Evolutionary conservation across 2,888 invertebrate genomes (phyloP).

Genomic region (Zygogramma bicolorata): DNA sequence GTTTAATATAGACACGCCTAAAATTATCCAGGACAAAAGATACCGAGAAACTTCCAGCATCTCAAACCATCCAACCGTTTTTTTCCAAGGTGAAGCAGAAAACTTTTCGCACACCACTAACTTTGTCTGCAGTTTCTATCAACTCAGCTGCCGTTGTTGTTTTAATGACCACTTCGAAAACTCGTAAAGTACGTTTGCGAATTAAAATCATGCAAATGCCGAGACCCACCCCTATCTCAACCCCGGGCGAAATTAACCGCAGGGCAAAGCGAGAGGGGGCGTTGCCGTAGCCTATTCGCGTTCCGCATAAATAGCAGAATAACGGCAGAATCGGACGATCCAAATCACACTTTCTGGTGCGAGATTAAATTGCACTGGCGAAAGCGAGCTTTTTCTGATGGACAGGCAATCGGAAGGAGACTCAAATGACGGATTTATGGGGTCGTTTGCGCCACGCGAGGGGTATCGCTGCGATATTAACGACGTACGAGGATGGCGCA

Average conservation of each 20-base stretch:
- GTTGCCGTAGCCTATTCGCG: not conserved
- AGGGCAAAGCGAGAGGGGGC: not conserved
- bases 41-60: not conserved
- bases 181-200: not conserved
- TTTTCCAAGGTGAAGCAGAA: not conserved
- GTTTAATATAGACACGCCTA: too few species aligned
- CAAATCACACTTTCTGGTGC: slow-evolving; percentile 10
- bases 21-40: not conserved
- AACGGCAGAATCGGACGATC: slow-evolving; percentile 5
- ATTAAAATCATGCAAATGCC: slow-evolving; percentile 1
- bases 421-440: slow-evolving; percentile 1
- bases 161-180: not conserved
- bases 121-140: not conserved
- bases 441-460: not conserved
- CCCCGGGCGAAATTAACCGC: not conserved
- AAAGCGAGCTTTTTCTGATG: slow-evolving; percentile 9
- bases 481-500: not conserved
- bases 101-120: not conserved
- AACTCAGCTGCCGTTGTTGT: not conserved
- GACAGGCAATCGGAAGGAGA: not conserved
- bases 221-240: not conserved
- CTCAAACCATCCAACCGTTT: not conserved
- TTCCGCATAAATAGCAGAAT: slow-evolving; percentile 15
- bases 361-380: slow-evolving; percentile 18
- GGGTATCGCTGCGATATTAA: not conserved